phyloP scores from a whole-genome alignment of 2,113 vertebrate genomes.

The Oryzias celebensis region DNA sequence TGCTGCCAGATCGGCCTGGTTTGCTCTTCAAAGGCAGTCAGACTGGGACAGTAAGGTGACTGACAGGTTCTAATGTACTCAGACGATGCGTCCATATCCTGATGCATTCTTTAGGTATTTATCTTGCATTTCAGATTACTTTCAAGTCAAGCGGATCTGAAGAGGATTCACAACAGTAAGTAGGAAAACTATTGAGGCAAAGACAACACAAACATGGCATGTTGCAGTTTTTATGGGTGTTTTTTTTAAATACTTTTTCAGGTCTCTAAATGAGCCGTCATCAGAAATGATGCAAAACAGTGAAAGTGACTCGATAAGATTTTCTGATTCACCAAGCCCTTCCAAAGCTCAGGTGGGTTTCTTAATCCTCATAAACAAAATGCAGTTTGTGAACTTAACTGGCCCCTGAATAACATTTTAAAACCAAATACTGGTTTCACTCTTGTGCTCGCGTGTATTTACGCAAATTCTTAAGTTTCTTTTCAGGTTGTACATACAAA shows the following conservation, averaged over 20 bases:
- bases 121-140: conserved; percentile 44
- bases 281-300: neutral
- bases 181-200: too few species aligned
- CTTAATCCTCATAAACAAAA: neutral
- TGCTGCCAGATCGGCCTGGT: conserved; percentile 62
- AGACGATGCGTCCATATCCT: too few species aligned
- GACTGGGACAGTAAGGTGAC: conserved; percentile 62
- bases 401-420: too few species aligned
- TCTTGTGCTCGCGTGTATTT: too few species aligned
- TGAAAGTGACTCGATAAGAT: conserved; percentile 21
- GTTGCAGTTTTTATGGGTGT: too few species aligned
- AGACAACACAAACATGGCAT: too few species aligned
- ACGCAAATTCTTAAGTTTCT: too few species aligned
- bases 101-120: neutral
- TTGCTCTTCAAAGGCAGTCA: conserved; percentile 33
- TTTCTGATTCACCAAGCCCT: conserved; percentile 25
- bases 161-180: conserved; percentile 12
- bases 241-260: conserved; percentile 18
- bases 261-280: conserved; percentile 31
- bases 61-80: neutral
- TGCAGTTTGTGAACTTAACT: neutral
- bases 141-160: conserved; percentile 32
- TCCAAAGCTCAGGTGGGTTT: conserved; percentile 23
- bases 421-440: too few species aligned
- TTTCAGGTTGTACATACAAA: too few species aligned